A percentile compares a stretch with the other conserved stretches of the same genome.
phyloP scores from a whole-genome alignment of 2,888 invertebrate genomes.

The Netelia fuscicornis region DNA sequence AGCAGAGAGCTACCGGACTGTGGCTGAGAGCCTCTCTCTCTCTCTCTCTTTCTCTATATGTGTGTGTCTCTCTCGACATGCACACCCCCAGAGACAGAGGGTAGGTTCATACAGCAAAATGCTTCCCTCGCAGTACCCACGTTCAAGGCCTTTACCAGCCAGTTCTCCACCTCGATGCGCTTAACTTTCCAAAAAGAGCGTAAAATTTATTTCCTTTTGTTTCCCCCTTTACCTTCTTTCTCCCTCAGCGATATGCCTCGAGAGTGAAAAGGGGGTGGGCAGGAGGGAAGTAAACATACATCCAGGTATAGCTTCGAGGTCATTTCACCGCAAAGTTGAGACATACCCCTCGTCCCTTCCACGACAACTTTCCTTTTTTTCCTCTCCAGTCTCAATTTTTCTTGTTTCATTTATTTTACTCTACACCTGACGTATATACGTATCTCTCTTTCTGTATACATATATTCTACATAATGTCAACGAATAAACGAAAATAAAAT shows the following conservation, averaged over 20 bases:
- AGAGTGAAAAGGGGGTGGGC: too few relatives aligned
- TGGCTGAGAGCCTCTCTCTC: slow-evolving; percentile 44
- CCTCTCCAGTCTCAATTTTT: too few relatives aligned
- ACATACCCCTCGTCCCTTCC: too few relatives aligned
- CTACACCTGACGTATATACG: too few relatives aligned
- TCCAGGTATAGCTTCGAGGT: too few relatives aligned
- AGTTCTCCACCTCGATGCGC: slow-evolving; percentile 35
- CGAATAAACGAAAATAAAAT: not conserved
- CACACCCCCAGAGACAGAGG: too few relatives aligned
- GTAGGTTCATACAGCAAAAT: not conserved
- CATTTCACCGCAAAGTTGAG: too few relatives aligned
- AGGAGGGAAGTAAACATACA: too few relatives aligned
- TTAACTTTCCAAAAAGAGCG: slow-evolving; percentile 37
- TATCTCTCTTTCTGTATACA: too few relatives aligned
- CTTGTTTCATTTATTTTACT: too few relatives aligned
- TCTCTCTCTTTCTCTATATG: not conserved
- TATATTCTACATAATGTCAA: not conserved
- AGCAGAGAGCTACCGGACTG: slow-evolving; percentile 46
- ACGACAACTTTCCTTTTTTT: too few relatives aligned
- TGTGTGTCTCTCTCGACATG: not conserved
- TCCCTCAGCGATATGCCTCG: not conserved
- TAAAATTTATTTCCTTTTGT: not conserved
- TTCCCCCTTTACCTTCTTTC: not conserved
- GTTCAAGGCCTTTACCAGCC: not conserved
- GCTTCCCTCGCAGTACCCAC: slow-evolving; percentile 10